Conservation (phyloP, 1,140 invertebrate species). For the Apis cerana region DNA sequence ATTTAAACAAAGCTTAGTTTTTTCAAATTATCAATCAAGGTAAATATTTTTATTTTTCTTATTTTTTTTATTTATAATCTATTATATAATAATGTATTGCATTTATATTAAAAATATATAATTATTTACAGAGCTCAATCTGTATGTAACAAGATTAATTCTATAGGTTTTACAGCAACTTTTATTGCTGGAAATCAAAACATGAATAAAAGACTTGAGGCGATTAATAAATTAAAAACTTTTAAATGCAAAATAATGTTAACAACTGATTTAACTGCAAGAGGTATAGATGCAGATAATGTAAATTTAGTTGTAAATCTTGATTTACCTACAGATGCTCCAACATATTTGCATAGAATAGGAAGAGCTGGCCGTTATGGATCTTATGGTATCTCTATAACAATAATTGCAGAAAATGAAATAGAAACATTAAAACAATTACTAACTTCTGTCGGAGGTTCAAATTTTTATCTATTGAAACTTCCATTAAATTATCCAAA, state of each 20-base stretch:
- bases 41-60: conserved; percentile 69
- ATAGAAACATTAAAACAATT: conserved; percentile 82
- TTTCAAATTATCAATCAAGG: conserved; percentile 92
- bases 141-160: conserved; percentile 86
- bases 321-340: conserved; percentile 90
- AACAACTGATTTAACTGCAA: conserved; percentile 94
- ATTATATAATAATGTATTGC: background rate
- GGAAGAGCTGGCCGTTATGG: conserved; percentile 96
- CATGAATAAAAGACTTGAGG: conserved; percentile 89
- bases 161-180: conserved; percentile 86
- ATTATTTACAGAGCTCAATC: conserved; percentile 83
- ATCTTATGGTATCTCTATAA: conserved; percentile 87
- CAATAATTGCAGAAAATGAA: conserved; percentile 84
- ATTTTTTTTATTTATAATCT: conserved; percentile 36
- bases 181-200: conserved; percentile 89
- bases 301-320: conserved; percentile 97
- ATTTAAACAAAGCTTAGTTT: conserved; percentile 95
- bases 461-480: conserved; percentile 80
- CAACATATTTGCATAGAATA: conserved; percentile 97
- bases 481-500: conserved; percentile 74
- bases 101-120: background rate
- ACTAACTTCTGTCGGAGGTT: conserved; percentile 79
- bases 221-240: conserved; percentile 88
- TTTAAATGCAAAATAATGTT: conserved; percentile 92
- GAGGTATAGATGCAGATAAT: conserved; percentile 95